Conservation (phyloP, 2,888 invertebrate species). For the Coremacera marginata region DNA sequence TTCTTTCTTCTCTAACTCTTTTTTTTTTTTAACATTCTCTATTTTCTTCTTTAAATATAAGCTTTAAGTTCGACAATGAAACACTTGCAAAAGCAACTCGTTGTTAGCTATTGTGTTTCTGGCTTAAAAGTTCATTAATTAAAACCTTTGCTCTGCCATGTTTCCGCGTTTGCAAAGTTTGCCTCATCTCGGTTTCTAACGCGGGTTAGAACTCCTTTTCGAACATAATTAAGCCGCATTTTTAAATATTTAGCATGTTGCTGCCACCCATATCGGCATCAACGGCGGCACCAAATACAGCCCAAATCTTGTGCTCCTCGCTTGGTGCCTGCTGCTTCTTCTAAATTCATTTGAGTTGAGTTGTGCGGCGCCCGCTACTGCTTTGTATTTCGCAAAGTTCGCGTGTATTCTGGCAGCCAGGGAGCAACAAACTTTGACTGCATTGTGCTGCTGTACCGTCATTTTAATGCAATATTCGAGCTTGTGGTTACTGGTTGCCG, state of each 20-base stretch:
- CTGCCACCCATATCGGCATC: neutral
- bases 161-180: neutral
- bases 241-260: slow-evolving; percentile 27
- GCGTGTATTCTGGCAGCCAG: no score
- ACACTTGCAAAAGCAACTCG: neutral
- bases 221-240: slow-evolving; percentile 45
- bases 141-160: neutral
- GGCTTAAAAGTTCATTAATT: slow-evolving; percentile 21
- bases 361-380: neutral
- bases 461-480: neutral
- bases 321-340: neutral
- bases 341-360: neutral
- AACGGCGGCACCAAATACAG: neutral
- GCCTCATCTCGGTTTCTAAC: slow-evolving; percentile 10
- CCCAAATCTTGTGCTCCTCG: neutral
- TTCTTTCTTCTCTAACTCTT: neutral
- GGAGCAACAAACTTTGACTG: no score
- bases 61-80: neutral
- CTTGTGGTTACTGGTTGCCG: neutral
- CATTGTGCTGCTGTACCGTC: no score
- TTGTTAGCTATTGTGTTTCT: neutral
- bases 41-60: no score
- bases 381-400: no score
- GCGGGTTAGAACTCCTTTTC: slow-evolving; percentile 36
- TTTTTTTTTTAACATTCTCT: no score